phyloP scores from a whole-genome alignment of 2,113 vertebrate species.

The Dunckerocampus dactyliophorus region DNA sequence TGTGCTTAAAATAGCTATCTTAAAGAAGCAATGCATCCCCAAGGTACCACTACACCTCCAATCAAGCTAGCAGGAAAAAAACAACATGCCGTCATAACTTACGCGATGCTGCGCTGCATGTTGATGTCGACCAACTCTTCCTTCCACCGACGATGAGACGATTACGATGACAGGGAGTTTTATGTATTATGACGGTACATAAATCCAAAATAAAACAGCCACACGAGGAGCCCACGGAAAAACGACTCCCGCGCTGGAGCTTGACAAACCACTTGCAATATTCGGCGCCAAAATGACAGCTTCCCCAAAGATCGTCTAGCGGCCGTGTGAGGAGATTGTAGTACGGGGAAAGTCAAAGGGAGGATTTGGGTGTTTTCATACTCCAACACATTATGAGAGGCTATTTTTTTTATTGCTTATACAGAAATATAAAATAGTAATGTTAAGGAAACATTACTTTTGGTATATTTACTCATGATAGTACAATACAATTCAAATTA shows the following conservation, averaged over 20 bases:
- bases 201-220: neutral
- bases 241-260: neutral
- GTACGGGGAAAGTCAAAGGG: neutral
- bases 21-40: neutral
- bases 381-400: neutral
- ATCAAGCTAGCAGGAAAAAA: neutral
- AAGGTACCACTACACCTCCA: neutral
- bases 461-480: neutral
- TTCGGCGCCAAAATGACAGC: conserved; percentile 2
- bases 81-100: neutral
- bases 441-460: neutral
- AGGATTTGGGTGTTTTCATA: neutral
- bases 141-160: too few species aligned
- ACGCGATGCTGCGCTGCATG: conserved; percentile 18
- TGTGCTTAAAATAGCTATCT: neutral
- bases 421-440: neutral
- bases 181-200: neutral
- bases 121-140: neutral
- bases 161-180: neutral
- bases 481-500: too few species aligned
- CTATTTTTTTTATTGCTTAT: neutral
- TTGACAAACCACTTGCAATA: neutral
- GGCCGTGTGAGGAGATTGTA: neutral
- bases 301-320: conserved; percentile 10
- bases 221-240: neutral